Percentiles rank a stretch among this genome's conserved stretches.
Conservation (phyloP, 2,888 invertebrate species). For the Agriopis aurantiaria region DNA sequence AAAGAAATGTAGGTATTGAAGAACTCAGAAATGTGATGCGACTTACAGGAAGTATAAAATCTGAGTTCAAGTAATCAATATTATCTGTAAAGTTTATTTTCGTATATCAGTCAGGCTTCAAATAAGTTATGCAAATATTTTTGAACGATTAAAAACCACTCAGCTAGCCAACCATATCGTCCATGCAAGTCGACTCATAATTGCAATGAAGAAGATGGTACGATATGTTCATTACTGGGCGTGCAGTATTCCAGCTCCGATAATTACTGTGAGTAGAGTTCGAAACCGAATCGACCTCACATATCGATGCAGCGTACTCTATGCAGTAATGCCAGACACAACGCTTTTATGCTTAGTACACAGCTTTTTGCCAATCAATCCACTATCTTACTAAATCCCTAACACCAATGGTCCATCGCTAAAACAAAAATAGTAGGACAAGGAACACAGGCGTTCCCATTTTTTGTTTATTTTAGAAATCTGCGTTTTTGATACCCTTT, state of each 20-base stretch:
- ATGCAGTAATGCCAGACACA: no score
- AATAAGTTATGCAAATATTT: neutral
- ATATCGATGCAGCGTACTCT: neutral
- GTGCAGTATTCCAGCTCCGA: slow-evolving; percentile 69
- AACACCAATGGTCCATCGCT: no score
- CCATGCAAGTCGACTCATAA: slow-evolving; percentile 53
- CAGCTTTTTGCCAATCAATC: no score
- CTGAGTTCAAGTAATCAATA: neutral
- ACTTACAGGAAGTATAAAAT: no score
- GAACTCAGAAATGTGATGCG: no score
- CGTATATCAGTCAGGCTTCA: neutral
- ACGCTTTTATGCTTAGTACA: no score
- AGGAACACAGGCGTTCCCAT: no score
- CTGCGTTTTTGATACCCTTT: no score
- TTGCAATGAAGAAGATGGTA: slow-evolving; percentile 70
- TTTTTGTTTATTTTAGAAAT: no score
- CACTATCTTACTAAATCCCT: no score
- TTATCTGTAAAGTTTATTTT: neutral
- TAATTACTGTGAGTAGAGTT: slow-evolving; percentile 66
- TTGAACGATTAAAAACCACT: slow-evolving; percentile 33
- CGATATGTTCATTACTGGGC: slow-evolving; percentile 77
- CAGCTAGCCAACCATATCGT: slow-evolving; percentile 49
- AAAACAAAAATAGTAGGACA: no score
- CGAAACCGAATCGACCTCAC: neutral
- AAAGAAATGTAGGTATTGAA: no score